A percentile compares a stretch with the other conserved stretches of the same genome.
Conservation (phyloP, 2,113 vertebrate genomes). For the Serinus canaria region DNA sequence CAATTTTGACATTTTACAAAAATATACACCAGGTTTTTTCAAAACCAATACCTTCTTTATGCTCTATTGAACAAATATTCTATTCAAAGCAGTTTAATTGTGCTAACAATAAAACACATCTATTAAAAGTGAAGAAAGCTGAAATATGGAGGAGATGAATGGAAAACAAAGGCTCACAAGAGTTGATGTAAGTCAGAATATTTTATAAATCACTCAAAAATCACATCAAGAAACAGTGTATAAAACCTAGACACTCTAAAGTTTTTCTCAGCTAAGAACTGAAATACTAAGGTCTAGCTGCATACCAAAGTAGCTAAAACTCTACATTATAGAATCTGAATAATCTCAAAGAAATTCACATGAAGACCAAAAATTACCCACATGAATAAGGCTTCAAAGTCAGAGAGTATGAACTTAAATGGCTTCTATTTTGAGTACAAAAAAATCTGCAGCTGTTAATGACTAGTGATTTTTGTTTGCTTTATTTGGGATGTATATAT, state of each 20-base stretch:
- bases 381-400: not conserved
- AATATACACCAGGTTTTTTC: not conserved
- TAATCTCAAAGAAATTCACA: not conserved
- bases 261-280: not conserved
- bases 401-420: not conserved
- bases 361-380: not conserved
- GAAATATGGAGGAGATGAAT: not conserved
- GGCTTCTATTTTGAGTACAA: not conserved
- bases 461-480: not conserved
- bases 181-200: not conserved
- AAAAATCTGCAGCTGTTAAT: not conserved
- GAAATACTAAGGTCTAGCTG: not conserved
- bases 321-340: not conserved
- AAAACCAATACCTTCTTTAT: not conserved
- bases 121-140: not conserved
- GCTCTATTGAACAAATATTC: not conserved
- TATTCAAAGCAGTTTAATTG: not conserved
- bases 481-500: not conserved
- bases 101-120: not conserved
- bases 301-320: not conserved
- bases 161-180: not conserved
- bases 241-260: not conserved
- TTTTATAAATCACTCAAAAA: constrained; percentile 5
- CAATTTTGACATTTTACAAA: not conserved
- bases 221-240: not conserved